These are phyloP conservation scores for Dicyrtoma fusca DNA, from an alignment of 2,888 invertebrate species.

Conservation along the genomic window DNA sequence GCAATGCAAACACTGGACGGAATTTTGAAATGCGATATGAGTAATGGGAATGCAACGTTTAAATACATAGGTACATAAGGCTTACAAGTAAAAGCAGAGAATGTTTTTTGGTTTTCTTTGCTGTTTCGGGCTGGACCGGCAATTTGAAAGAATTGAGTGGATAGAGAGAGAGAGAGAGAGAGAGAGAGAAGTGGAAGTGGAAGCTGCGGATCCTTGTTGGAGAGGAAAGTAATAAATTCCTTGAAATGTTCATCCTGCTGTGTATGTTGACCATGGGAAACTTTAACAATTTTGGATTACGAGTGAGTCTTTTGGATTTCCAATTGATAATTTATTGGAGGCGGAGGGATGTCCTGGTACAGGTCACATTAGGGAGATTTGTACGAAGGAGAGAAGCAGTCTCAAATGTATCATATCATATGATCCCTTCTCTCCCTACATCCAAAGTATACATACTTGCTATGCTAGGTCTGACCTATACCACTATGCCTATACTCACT, in stretches of 20 bases:
- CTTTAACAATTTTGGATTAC: slow-evolving; percentile 47
- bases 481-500: too few species aligned
- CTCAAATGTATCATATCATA: background rate
- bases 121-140: background rate
- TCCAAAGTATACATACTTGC: too few species aligned
- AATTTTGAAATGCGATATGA: background rate
- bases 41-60: background rate
- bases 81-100: too few species aligned
- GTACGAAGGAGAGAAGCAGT: slow-evolving; percentile 16
- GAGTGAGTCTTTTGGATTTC: slow-evolving; percentile 41
- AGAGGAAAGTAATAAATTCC: slow-evolving; percentile 42
- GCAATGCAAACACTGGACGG: background rate
- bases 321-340: slow-evolving; percentile 48
- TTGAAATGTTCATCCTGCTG: slow-evolving; percentile 39
- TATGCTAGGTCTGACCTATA: background rate
- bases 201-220: slow-evolving; percentile 13
- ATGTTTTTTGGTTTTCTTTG: too few species aligned
- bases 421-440: background rate
- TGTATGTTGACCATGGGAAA: slow-evolving; percentile 38
- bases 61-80: too few species aligned
- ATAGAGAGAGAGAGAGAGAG: slow-evolving; percentile 4
- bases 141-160: background rate
- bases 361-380: slow-evolving; percentile 28
- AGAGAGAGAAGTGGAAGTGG: background rate
- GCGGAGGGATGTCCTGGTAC: slow-evolving; percentile 13